phyloP scores from a whole-genome alignment of 2,113 vertebrate species.

The Sinocyclocheilus grahami region DNA sequence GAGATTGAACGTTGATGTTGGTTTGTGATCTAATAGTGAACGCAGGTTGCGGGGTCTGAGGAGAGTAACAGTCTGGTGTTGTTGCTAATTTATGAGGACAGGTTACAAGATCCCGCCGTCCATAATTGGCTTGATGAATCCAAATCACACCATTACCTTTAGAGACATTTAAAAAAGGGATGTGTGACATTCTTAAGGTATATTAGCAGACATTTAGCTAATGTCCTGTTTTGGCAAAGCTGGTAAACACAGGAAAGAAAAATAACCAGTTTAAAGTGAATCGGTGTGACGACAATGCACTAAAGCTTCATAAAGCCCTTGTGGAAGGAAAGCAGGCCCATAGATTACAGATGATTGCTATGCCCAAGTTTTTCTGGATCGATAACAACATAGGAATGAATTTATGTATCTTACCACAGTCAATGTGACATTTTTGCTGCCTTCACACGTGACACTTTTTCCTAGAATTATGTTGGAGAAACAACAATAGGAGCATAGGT shows the following conservation, averaged over 20 bases:
- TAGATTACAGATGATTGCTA: not conserved
- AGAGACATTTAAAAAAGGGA: not conserved
- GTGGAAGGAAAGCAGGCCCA: not conserved
- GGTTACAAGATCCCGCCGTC: not conserved
- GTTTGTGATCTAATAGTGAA: not conserved
- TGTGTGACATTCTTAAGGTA: not conserved
- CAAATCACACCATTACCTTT: conserved; percentile 7
- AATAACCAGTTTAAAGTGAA: not conserved
- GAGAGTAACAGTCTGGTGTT: conserved; percentile 18
- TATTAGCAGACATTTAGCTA: no score
- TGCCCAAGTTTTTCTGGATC: no score
- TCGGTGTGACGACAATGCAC: not conserved
- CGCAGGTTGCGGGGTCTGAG: conserved; percentile 26
- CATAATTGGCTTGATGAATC: conserved; percentile 33
- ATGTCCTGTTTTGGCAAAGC: no score
- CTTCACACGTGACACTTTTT: conserved; percentile 33
- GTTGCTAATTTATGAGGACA: conserved; percentile 3
- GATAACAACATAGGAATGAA: not conserved
- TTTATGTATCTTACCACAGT: conserved; percentile 13
- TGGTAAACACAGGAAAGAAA: no score
- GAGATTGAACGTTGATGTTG: not conserved
- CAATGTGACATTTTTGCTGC: not conserved
- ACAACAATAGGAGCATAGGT: not conserved
- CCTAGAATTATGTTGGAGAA: conserved; percentile 3
- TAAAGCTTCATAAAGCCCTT: not conserved